Conservation (phyloP, 2,113 vertebrate genomes). For the Xenopus tropicalis region UCB_Xtro_10.0 CM004443.2:192425501-192426000, state of each 20-base stretch:
- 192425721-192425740: constrained; percentile 68
- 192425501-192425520: constrained; percentile 95
- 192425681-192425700: constrained; percentile 74
- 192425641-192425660: constrained; percentile 76
- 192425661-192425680: constrained; percentile 73
- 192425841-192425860: constrained; percentile 82
- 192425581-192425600: constrained; percentile 99
- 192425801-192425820: constrained; percentile 83
- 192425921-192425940: constrained; percentile 56
- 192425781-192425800: constrained; percentile 82
- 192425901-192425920: constrained; percentile 53
- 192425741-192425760: constrained; percentile 61
- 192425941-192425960: constrained; percentile 67
- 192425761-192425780: constrained; percentile 83
- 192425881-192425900: constrained; percentile 53
- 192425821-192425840: constrained; percentile 90
- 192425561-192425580: constrained; percentile 98
- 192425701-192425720: constrained; percentile 75
- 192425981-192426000: constrained; percentile 55
- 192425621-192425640: constrained; percentile 87
- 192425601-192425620: constrained; percentile 96
- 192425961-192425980: constrained; percentile 65
- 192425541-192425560: constrained; percentile 94
- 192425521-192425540: constrained; percentile 95
- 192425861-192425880: constrained; percentile 64